Base-by-base conservation (phyloP, 2,888 invertebrate species). In the Euproctis similis region DNA sequence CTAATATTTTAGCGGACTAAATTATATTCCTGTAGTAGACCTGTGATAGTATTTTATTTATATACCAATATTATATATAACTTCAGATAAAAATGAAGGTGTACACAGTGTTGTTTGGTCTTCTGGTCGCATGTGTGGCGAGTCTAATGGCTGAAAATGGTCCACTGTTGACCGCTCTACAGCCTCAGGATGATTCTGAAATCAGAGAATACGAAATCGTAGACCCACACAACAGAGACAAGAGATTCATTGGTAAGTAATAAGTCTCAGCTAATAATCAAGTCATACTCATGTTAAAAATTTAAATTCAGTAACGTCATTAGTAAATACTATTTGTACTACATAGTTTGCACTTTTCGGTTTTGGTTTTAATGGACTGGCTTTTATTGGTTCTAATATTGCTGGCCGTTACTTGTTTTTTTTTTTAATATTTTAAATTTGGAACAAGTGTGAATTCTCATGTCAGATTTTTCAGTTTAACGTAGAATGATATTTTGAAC, bases 221-320 rank as follows among this genome's bases (percentile, higher is more conserved):
- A 0, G 47, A 56, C 10, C 49, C 49, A 4, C 36, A 48, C 11
- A 38, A 32, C 32, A 68, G 80, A 29, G 50, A 63, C 28, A 81
- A 81, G 57, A 74, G 81, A 35, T 48, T 77, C 21, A 57, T 81
- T 16, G 81, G 80, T 81, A 59, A 43, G 34, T 24, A 5, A 21
- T 9, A 20, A 22, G 6, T 14, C n/a, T n/a, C n/a, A n/a, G n/a
- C n/a, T n/a, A n/a, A n/a, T n/a, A n/a, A n/a, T 18, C 6, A 18
- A 8, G 8, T n/a, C 18, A 6, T 4, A 18, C 4, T 5, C 16
- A 16, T 16, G 16, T 16, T 16, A 16, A 18, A 2, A 18, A 2
- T 18, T 18, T 2, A n/a, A n/a, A 14, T 14, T 14, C 4, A 14
- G 14, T 14, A 14, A 14, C 14, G 14, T 6, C 6, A 4, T 14